Evolutionary conservation across 2,797 vertebrate genomes (phyloP).

Genomic region (Mormyrus proboscirostris): DNA sequence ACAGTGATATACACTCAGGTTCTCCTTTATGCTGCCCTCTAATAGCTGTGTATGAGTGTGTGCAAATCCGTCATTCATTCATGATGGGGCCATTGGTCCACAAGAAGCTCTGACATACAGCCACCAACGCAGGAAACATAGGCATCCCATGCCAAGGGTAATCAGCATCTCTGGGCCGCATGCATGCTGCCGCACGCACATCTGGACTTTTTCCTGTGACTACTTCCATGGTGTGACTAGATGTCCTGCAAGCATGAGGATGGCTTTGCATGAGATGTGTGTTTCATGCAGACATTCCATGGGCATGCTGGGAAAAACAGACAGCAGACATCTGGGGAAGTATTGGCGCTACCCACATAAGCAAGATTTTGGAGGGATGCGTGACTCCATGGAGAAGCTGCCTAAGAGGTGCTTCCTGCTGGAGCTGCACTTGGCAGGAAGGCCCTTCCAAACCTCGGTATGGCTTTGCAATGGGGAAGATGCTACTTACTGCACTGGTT

Average conservation of each 20-base stretch:
- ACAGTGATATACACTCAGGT: neutral
- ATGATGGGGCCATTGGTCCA: neutral
- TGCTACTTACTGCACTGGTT: slow-evolving; percentile 74
- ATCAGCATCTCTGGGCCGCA: neutral
- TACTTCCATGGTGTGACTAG: neutral
- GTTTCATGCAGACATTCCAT: neutral
- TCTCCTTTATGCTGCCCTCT: neutral
- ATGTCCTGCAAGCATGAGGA: neutral
- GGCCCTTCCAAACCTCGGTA: neutral
- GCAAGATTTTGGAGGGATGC: neutral
- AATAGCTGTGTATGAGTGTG: neutral
- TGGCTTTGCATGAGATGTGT: neutral
- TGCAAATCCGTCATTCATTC: neutral
- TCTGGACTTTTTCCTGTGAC: neutral
- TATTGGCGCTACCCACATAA: neutral
- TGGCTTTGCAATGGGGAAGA: neutral
- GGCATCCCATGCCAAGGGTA: neutral
- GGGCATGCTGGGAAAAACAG: slow-evolving; percentile 19
- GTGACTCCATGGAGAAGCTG: neutral
- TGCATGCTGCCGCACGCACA: neutral
- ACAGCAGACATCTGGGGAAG: neutral
- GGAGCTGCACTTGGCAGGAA: neutral
- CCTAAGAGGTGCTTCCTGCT: neutral
- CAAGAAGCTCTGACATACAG: neutral
- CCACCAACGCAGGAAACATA: neutral